Base-by-base conservation (phyloP, 2,888 invertebrate species). In the Tetragonisca angustula region DNA sequence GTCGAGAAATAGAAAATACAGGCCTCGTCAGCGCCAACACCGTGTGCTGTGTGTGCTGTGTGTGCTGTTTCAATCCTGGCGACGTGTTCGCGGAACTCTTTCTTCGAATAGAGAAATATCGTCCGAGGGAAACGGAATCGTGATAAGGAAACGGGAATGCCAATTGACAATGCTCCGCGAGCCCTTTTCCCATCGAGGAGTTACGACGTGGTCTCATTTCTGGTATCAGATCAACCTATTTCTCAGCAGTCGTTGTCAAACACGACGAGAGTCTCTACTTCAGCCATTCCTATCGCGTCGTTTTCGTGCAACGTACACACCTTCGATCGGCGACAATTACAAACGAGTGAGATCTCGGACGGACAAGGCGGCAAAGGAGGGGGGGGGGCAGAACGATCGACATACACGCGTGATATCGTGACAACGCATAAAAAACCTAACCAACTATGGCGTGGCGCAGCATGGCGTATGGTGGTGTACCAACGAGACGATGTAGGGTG, bases 271-370 rank as follows among this genome's bases (percentile, higher is more conserved):
- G 73, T n/a, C 69, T 71, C 67, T 36, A 36, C 56, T 64, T 52
- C 64, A 65, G 59, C 76, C 75, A 78, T 82, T 76, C 50, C 81
- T 82, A 84, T 85, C 75, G 85, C 72, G 68, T 68, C 72, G 71
- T 77, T 76, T 65, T 65, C 69, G 78, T 61, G 71, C 70, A 72
- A 62, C 74, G 65, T 75, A 78, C 79, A 78, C 79, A 76, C 52
- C 43, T 43, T 43, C 80, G 73, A 71, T 76, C 68, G 80, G 78
- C 80, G 89, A 90, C 91, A 88, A 91, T 91, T 90, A 92, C 88
- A 77, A 89, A 91, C 88, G 90, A 81, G 83, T 84, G 81, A 88
- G 92, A 90, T 91, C 88, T 70, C 75, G 77, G 71, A 81, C 79
- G 88, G 87, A 91, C 90, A 89, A 90, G 86, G 80, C 68, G 79